Evolutionary conservation across 2,888 invertebrate genomes (phyloP).

Genomic region (Dorcus parallelipipedus): DNA sequence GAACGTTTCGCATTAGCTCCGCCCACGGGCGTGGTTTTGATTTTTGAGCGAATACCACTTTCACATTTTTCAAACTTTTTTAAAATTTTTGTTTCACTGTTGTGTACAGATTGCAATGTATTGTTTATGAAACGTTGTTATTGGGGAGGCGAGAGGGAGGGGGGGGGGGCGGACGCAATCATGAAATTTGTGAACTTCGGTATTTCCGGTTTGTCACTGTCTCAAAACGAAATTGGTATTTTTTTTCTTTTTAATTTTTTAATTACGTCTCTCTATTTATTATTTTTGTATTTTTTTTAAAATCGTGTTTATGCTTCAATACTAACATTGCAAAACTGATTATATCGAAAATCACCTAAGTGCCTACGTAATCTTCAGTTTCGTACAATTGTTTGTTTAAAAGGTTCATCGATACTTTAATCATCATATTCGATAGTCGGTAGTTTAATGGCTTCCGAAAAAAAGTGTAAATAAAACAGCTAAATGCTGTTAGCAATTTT

Average conservation of each 20-base stretch:
- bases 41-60: conserved; percentile 13
- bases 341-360: conserved; percentile 23
- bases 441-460: not conserved
- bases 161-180: not conserved
- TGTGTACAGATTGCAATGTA: conserved; percentile 28
- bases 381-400: conserved; percentile 6
- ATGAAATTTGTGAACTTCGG: conserved; percentile 12
- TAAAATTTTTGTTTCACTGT: conserved; percentile 19
- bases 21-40: not conserved
- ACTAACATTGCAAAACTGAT: conserved; percentile 13
- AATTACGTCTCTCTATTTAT: not conserved
- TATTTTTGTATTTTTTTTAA: not conserved
- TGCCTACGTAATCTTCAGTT: conserved; percentile 20
- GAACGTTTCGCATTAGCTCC: too few relatives aligned
- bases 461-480: too few relatives aligned
- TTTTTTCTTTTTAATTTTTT: too few relatives aligned
- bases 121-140: too few relatives aligned
- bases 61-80: conserved; percentile 6
- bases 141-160: too few relatives aligned
- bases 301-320: not conserved
- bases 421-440: too few relatives aligned
- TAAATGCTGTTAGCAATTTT: too few relatives aligned
- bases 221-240: not conserved
- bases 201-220: conserved; percentile 10
- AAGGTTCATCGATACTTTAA: too few relatives aligned